Percentiles rank a stretch among this genome's conserved stretches.
phyloP scores from a whole-genome alignment of 2,113 vertebrate genomes.

The Mixornis gularis region DNA sequence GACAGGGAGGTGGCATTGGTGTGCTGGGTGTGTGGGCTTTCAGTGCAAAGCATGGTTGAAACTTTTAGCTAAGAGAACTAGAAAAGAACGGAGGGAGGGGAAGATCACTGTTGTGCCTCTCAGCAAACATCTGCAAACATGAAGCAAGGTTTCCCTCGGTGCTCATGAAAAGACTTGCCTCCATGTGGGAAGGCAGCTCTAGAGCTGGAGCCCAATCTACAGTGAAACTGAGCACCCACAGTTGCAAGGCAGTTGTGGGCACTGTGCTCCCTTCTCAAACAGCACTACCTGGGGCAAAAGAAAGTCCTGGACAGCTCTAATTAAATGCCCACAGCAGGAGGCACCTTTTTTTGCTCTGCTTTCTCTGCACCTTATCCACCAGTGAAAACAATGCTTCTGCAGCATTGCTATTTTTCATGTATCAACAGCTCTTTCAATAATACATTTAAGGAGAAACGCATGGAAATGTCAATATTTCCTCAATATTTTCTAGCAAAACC shows the following conservation, averaged over 20 bases:
- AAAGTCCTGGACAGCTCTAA: neutral
- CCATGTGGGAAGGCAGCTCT: neutral
- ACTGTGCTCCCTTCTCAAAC: neutral
- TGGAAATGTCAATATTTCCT: neutral
- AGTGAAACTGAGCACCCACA: neutral
- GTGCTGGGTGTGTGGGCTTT: neutral
- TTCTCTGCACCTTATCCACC: neutral
- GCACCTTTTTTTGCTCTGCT: neutral
- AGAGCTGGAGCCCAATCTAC: neutral
- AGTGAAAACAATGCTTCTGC: neutral
- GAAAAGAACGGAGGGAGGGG: neutral
- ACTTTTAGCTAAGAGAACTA: neutral
- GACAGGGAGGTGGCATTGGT: accelerated
- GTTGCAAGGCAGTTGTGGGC: neutral
- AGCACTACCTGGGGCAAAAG: neutral
- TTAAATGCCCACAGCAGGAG: neutral
- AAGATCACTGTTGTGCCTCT: neutral
- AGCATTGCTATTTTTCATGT: neutral
- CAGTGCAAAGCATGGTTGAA: neutral
- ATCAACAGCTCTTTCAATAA: neutral
- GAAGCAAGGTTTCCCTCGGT: neutral
- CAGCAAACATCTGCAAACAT: neutral
- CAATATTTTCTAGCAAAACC: neutral
- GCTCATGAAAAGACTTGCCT: accelerated
- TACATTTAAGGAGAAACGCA: neutral